phyloP scores from a whole-genome alignment of 2,113 vertebrate species.

The Callospermophilus lateralis region DNA sequence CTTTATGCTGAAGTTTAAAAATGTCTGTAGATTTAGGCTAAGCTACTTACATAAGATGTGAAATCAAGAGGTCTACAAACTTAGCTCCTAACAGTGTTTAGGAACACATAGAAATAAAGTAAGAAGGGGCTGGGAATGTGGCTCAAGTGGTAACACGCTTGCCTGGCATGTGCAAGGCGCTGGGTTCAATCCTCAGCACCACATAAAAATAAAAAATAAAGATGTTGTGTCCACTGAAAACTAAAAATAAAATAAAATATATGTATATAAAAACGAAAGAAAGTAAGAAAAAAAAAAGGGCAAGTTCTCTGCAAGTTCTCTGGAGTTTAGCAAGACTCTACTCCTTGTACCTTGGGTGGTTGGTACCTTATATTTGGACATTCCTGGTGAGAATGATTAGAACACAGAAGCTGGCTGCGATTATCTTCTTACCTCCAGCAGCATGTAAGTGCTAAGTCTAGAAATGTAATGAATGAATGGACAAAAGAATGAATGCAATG shows the following conservation, averaged over 20 bases:
- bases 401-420: background rate
- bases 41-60: background rate
- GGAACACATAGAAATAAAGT: background rate
- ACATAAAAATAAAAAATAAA: no score
- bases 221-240: no score
- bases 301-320: background rate
- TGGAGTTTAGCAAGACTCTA: background rate
- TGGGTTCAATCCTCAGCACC: no score
- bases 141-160: no score
- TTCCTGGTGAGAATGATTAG: background rate
- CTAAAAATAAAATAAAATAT: no score
- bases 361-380: background rate
- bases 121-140: background rate
- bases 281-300: no score
- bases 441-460: background rate
- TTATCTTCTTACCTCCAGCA: background rate
- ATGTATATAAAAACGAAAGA: no score
- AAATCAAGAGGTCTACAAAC: background rate
- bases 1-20: constrained; percentile 9
- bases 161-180: no score
- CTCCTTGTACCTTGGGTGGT: background rate
- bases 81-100: background rate
- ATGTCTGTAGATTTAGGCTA: background rate
- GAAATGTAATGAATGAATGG: constrained; percentile 1
- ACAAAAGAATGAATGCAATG: background rate